Evolutionary conservation across 2,888 invertebrate species (phyloP).

Genomic region (Erynnis tages): DNA sequence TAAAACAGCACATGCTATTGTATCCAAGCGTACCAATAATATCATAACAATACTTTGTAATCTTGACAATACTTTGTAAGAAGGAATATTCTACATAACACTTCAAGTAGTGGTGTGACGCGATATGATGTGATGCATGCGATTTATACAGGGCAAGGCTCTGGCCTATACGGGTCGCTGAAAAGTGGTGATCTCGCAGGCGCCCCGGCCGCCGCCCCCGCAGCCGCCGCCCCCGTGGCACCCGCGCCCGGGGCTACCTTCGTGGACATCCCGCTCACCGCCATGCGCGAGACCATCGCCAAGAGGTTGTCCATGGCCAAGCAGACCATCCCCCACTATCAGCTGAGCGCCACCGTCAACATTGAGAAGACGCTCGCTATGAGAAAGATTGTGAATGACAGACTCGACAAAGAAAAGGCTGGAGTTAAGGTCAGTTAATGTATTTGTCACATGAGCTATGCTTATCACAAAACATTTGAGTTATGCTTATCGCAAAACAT

Average conservation of each 20-base stretch:
- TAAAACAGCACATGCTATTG: too few relatives aligned
- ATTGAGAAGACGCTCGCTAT: slow-evolving; percentile 90
- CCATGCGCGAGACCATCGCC: slow-evolving; percentile 93
- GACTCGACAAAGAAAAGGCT: slow-evolving; percentile 86
- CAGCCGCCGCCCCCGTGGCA: slow-evolving; percentile 41
- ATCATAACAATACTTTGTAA: too few relatives aligned
- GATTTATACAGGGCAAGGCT: slow-evolving; percentile 82
- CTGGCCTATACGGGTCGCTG: slow-evolving; percentile 91
- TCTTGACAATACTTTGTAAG: neutral
- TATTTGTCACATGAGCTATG: too few relatives aligned
- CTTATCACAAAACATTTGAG: too few relatives aligned
- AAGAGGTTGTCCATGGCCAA: slow-evolving; percentile 94
- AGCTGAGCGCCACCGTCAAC: slow-evolving; percentile 91
- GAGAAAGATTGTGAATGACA: slow-evolving; percentile 89
- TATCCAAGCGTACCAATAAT: too few relatives aligned
- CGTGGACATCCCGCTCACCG: slow-evolving; percentile 91
- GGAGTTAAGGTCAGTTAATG: slow-evolving; percentile 82
- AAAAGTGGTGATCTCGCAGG: slow-evolving; percentile 89
- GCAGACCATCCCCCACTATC: slow-evolving; percentile 98
- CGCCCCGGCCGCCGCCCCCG: slow-evolving; percentile 37
- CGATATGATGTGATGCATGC: slow-evolving; percentile 31
- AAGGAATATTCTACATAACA: neutral
- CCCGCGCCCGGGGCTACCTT: slow-evolving; percentile 77
- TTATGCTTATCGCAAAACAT: too few relatives aligned
- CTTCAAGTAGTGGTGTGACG: slow-evolving; percentile 7